phyloP scores from a whole-genome alignment of 1,140 invertebrate genomes.

The Euborellia annulipes region DNA sequence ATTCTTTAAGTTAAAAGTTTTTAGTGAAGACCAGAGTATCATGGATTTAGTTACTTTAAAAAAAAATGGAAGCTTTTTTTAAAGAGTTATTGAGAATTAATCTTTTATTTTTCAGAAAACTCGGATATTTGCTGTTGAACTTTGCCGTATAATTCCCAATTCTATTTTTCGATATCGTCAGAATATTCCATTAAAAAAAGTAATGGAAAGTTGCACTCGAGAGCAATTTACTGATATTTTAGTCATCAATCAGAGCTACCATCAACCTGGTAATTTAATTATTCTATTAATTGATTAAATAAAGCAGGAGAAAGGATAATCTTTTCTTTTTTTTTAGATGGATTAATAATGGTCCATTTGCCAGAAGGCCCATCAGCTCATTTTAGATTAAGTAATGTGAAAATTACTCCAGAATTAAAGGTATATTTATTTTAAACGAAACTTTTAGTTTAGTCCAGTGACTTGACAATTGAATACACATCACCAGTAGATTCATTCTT shows the following conservation, averaged over 20 bases:
- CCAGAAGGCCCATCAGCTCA: slow-evolving; percentile 91
- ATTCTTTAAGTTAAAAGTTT: no score
- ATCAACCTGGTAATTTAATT: no score
- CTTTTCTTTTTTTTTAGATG: no score
- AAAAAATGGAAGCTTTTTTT: no score
- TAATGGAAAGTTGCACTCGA: slow-evolving; percentile 62
- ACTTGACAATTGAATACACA: no score
- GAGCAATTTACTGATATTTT: slow-evolving; percentile 79
- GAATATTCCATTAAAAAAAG: slow-evolving; percentile 82
- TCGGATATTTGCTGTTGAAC: slow-evolving; percentile 81
- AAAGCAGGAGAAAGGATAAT: no score
- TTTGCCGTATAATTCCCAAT: slow-evolving; percentile 83
- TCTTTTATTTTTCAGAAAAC: slow-evolving; percentile 45
- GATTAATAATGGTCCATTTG: slow-evolving; percentile 84
- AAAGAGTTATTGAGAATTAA: no score
- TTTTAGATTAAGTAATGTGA: slow-evolving; percentile 66
- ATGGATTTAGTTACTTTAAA: no score
- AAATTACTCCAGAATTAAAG: slow-evolving; percentile 59
- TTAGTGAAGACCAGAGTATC: no score
- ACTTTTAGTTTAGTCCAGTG: no score
- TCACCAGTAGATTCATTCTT: no score
- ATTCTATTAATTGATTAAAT: no score
- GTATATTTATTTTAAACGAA: slow-evolving; percentile 18
- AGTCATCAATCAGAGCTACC: slow-evolving; percentile 49
- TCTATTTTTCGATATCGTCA: slow-evolving; percentile 61